Base-by-base conservation (phyloP, 2,888 invertebrate genomes). In the Sipha maydis region DNA sequence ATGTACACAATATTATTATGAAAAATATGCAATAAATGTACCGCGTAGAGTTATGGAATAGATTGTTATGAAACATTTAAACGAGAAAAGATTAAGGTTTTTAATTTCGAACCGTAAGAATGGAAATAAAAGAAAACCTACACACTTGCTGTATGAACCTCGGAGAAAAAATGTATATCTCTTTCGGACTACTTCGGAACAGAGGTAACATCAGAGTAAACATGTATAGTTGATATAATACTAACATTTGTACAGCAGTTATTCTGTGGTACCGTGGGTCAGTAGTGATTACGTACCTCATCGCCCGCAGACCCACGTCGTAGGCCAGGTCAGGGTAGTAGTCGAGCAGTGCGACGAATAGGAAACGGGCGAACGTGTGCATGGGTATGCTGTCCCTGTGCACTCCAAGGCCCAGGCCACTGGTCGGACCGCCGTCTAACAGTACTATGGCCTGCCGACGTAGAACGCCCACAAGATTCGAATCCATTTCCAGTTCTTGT, bases 361-460 rank as follows among this genome's bases (percentile, higher is more conserved):
- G 93, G 92, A 95, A 96, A 90, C 95, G 92, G 19, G 96, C 96
- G 92, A 96, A 96, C 75, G 96, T 96, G 91, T 97, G 96, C 94
- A 96, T 96, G 31, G 97, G 96, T 90, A 96, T 95, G 71, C 96
- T 95, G 90, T 96, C 95, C 0, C 96, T 95, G 92, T 96, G 96
- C 90, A 96, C 95, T 41, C 96, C 96, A 89, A 93, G 92, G 28
- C 94, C 95, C 38, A 96, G 93, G 69, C 96, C 96, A 90, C 96
- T 95, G 17, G 95, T 94, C 0, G 96, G 95, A 0, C 96, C 96
- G 77, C 96, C 96, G 91, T 95, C 95, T 38, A 96, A 92, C 89
- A 96, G 92, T 86, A 96, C 94, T 41, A 93, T 92, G 8, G 96
- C 95, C 91, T 95, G 95, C 79, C 95, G 93, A 79, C 94, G 93